Base-by-base conservation (phyloP, 2,113 vertebrate species). In the Oreotragus oreotragus region DNA sequence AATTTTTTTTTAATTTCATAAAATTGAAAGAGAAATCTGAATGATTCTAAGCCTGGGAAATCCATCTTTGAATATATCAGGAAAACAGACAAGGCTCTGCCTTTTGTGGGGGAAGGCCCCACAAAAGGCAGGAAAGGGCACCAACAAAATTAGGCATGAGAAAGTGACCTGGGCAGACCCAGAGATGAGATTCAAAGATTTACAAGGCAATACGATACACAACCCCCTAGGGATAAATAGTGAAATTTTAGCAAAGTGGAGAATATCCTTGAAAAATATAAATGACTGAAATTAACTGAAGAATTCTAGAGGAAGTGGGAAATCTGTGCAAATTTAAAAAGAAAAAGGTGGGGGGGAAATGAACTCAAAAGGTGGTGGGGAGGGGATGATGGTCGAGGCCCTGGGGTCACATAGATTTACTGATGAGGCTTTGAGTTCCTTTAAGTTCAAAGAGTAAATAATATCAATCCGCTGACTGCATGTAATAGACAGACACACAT, bases 321-420 rank as follows among this genome's bases (percentile, higher is more conserved):
- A 93, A 84, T 89, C 28, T 30, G 0, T 76, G 43, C 10, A 51
- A 76, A 87, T 33, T 58, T 4, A 6, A 83, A 76, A 70, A 77
- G 7, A 2, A 5, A 6, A 19, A 7, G 16, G 17, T 0, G 17
- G 1, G 25, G 25, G 6, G 7, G 17, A 5, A 36, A 36, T 21
- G n/a, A 36, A 70, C 4, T 10, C 5, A 23, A 23, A 70, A 70
- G 9, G 66, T 39, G 10, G 64, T 19, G 33, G 8, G 7, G 64
- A 36, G 19, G n/a, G 66, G 66, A 51, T 28, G 13, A 49, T 43
- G 43, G 7, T 62, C 2, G 36, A 30, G 6, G 43, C 14, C 33
- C 62, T 88, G 7, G 19, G 33, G 14, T 33, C 64, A 55, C n/a
- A 30, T 2, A 28, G 60, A 62, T 76, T 84, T 39, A 33, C 10